Base-by-base conservation (phyloP, 2,797 vertebrate species). In the Aplochiton taeniatus region DNA sequence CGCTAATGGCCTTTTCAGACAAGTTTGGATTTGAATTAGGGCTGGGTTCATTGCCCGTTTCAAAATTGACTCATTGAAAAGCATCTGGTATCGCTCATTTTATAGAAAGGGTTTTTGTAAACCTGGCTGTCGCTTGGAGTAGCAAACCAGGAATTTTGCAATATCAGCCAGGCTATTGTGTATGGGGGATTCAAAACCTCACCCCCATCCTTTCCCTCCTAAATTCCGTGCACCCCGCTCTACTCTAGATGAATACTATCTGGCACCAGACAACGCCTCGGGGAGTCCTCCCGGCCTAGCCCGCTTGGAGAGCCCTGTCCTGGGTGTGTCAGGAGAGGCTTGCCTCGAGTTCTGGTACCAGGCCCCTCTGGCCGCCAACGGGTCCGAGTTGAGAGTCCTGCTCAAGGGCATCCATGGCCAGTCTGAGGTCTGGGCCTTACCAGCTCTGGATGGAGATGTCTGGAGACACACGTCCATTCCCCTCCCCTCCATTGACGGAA, bases 321-420 rank as follows among this genome's bases (percentile, higher is more conserved):
- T 89, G 41, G 13, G 54, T 8, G 73, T 90, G 55, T 74, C 85
- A 58, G 90, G 83, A 0, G 59, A 89, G 18, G 86, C 90, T 57
- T 96, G 94, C 81, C 84, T 96, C 45, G 93, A 96, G 72, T 95
- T 96, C 80, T 94, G 93, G 94, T 95, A 94, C 73, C 88, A 91
- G 46, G 83, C 87, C 78, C 89, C 88, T 11, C 86, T 61, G 41
- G 83, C 81, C 18, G 68, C 84, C 61, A 88, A 83, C 46, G 82
- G 56, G 53, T 77, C 86, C 60, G 84, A 92, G 62, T 81, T 95
- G n/a, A 85, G 61, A 19, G 86, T 88, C 60, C 53, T 92, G 20
- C 60, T 95, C 16, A 84, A 83, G 63, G 85, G 83, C 63, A 82
- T 58, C 10, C 41, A 8, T 31, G 61, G 75, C 19, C 81, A 79